Percentiles rank a stretch among this genome's conserved stretches.
phyloP scores from a whole-genome alignment of 2,888 invertebrate genomes.

The Anoplius nigerrimus region DNA sequence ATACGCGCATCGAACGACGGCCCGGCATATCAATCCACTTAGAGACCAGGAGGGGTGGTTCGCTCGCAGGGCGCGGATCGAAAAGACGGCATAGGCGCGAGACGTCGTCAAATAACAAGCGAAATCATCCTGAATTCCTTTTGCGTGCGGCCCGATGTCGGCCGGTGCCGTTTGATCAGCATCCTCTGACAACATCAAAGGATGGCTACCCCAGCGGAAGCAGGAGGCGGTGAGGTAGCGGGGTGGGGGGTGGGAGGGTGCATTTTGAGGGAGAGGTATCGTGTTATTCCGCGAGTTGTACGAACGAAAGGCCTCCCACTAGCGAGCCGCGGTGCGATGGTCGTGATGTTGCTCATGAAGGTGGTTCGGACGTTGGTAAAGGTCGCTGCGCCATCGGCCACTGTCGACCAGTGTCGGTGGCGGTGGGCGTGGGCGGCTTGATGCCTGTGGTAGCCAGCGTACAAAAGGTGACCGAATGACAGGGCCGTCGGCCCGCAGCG shows the following conservation, averaged over 20 bases:
- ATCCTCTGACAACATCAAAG: not conserved
- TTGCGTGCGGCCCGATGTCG: conserved; percentile 5
- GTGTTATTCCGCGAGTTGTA: conserved; percentile 36
- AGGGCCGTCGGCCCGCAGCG: conserved; percentile 39
- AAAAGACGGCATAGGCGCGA: too few relatives aligned
- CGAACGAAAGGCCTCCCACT: conserved; percentile 19
- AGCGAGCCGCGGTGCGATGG: conserved; percentile 9
- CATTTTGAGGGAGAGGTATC: conserved; percentile 18
- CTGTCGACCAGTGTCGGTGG: conserved; percentile 4
- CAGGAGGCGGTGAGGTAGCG: not conserved
- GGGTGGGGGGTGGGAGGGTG: not conserved
- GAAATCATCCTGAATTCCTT: conserved; percentile 23
- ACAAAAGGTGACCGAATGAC: conserved; percentile 58
- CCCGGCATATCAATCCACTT: too few relatives aligned
- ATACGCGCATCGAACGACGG: too few relatives aligned
- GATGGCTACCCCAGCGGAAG: too few relatives aligned
- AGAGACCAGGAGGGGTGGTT: too few relatives aligned
- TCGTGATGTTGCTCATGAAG: conserved; percentile 11
- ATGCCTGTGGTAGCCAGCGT: conserved; percentile 37
- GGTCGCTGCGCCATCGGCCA: not conserved
- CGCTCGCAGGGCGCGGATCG: too few relatives aligned
- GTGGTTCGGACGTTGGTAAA: not conserved
- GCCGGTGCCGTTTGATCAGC: conserved; percentile 5
- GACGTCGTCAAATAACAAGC: not conserved
- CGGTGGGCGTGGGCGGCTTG: not conserved